Conservation (phyloP, 2,888 invertebrate genomes). For the Nymphalis c-album region DNA sequence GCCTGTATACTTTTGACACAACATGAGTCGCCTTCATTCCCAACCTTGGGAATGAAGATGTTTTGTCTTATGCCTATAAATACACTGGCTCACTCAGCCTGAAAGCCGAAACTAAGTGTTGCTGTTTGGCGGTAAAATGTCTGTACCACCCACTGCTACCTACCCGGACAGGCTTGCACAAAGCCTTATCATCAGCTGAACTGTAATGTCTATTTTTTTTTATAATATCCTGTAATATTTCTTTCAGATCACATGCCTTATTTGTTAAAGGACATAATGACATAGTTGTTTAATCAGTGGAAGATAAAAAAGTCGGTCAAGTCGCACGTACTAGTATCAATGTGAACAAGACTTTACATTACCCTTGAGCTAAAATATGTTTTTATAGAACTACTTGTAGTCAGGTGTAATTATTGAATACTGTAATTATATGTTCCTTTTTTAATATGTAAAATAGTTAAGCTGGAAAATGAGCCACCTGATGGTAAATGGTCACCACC, state of each 20-base stretch:
- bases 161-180: too few species aligned
- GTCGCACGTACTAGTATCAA: not conserved
- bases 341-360: constrained; percentile 1
- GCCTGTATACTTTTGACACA: too few species aligned
- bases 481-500: too few species aligned
- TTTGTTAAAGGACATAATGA: not conserved
- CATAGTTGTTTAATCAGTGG: not conserved
- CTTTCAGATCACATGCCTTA: not conserved
- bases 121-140: too few species aligned
- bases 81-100: too few species aligned
- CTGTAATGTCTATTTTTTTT: not conserved
- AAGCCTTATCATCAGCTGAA: too few species aligned
- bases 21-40: too few species aligned
- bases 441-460: not conserved
- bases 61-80: too few species aligned
- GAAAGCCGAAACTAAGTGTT: too few species aligned
- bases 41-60: too few species aligned
- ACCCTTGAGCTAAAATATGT: not conserved
- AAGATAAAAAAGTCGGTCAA: constrained; percentile 3
- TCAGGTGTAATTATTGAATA: not conserved
- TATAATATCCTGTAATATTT: not conserved
- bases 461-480: too few species aligned
- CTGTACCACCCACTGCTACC: too few species aligned
- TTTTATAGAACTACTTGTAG: not conserved
- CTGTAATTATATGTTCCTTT: not conserved